Evolutionary conservation across 2,797 vertebrate genomes (phyloP), one percentile per base, ranked within the genome.

Genomic region (Scolopax bukidnonensis): DNA sequence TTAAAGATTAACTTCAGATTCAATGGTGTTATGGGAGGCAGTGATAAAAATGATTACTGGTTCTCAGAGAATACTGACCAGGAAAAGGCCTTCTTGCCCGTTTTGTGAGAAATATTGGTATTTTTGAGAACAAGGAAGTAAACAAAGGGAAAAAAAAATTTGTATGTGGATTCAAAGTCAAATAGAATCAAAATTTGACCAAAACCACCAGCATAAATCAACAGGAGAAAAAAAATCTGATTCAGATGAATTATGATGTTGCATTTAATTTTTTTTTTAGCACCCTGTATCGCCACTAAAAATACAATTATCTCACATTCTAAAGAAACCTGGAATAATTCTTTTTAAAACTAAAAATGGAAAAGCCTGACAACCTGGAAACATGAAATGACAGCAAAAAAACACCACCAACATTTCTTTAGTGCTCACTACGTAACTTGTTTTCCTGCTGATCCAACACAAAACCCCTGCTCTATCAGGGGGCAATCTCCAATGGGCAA

Each of bases 341-440:
- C 2, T 8, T 70, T 51, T 50, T 19, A 6, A 73, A 69, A 69
- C 12, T 48, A 28, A 59, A 70, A 41, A 41, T 4, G 4, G 33
- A 77, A 13, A 8, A 33, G 8, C 36, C 43, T 48, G 51, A 48
- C 23, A 43, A 20, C 51, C 70, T 57, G 41, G 17, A 75, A 78
- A 18, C 5, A 60, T 51, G 27, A 61, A 84, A 43, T 9, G 2
- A 15, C 38, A 56, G 43, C 54, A n/a, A 16, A 59, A 59, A 33
- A 13, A 23, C 33, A 23, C 30, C 23, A 36, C 33, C n/a, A 19
- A 3, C 2, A 25, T 33, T 67, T 51, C 36, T 69, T 33, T 32
- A 6, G 2, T 2, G 1, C 19, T 71, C 48, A 43, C 6, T 33
- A 43, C 12, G 18, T 1, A 1, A 23, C 17, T 41, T 56, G 16